Percentiles rank a stretch among this genome's conserved stretches.
These are phyloP conservation scores for Eidolon helvum DNA, from an alignment of 2,113 vertebrate species.

Conservation along the genomic window DNA sequence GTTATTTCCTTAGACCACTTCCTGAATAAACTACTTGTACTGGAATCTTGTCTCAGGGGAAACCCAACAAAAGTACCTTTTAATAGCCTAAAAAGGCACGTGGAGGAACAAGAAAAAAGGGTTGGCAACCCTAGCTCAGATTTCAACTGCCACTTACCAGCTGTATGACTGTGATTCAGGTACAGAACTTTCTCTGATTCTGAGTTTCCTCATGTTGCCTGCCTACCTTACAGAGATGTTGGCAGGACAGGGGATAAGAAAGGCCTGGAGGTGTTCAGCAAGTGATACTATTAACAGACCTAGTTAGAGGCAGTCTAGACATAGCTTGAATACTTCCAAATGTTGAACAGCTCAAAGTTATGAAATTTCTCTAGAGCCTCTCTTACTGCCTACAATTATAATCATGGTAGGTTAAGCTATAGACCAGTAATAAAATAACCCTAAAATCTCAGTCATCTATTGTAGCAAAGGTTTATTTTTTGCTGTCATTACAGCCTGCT, in stretches of 20 bases:
- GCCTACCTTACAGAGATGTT: neutral
- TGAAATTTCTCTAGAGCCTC: neutral
- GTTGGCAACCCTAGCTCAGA: neutral
- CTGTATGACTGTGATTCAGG: neutral
- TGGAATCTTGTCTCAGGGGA: neutral
- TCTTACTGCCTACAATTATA: neutral
- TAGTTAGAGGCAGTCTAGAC: neutral
- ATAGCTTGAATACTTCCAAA: neutral
- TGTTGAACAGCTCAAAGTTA: neutral
- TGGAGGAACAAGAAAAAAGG: neutral
- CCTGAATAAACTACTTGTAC: neutral
- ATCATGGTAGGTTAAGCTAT: neutral
- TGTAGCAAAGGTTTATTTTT: neutral
- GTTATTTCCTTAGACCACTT: neutral
- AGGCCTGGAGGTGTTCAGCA: neutral
- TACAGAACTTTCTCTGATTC: neutral
- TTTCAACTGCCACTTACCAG: neutral
- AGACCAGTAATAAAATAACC: neutral
- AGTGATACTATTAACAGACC: neutral
- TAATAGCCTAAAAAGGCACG: neutral
- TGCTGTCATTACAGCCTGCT: neutral
- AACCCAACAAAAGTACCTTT: neutral
- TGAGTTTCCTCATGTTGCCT: neutral
- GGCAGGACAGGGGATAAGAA: neutral
- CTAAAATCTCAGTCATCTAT: neutral